phyloP scores from a whole-genome alignment of 2,888 invertebrate species.

The Rhagonycha lutea region DNA sequence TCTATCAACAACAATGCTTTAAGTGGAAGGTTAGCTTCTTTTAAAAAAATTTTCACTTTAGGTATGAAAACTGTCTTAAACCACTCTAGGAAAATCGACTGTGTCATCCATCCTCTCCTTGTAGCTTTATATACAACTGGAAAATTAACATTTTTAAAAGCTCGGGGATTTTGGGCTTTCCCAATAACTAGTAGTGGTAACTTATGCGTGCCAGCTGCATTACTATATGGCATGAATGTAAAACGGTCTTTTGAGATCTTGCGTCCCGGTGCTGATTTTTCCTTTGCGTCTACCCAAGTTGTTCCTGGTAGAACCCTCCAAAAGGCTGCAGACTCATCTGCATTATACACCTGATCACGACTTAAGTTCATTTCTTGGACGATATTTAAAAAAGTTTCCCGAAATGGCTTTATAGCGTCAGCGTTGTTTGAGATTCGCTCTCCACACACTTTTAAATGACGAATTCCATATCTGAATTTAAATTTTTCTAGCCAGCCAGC shows the following conservation, averaged over 20 bases:
- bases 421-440: no score
- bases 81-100: no score
- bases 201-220: neutral
- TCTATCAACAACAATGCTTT: constrained; percentile 12
- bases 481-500: no score
- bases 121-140: constrained; percentile 12
- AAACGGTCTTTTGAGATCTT: no score
- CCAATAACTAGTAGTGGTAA: constrained; percentile 10
- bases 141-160: constrained; percentile 7
- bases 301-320: neutral
- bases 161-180: constrained; percentile 20
- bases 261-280: neutral
- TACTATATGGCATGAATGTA: no score
- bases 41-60: constrained; percentile 5
- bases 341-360: no score
- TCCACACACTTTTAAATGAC: no score
- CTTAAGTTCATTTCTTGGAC: no score
- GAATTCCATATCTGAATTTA: no score
- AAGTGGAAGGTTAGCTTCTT: neutral
- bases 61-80: constrained; percentile 8
- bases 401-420: no score
- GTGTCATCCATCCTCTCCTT: constrained; percentile 15
- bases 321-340: no score
- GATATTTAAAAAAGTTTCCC: no score
- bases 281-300: neutral